Conservation (phyloP, 2,797 vertebrate species). For the Petrocephalus schoutedeni region DNA sequence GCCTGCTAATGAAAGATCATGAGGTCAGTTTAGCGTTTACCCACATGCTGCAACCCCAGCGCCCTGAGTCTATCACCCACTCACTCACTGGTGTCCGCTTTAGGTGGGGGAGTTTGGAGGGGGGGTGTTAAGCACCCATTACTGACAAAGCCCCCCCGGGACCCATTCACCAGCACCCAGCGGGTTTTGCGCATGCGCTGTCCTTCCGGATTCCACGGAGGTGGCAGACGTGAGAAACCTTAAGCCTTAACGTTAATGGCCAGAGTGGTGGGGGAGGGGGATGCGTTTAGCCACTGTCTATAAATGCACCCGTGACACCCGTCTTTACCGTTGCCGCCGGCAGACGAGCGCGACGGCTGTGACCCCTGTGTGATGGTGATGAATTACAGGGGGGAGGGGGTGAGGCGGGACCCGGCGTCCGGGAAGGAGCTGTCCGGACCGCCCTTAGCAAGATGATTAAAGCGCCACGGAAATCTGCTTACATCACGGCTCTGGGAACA, state of each 20-base stretch:
- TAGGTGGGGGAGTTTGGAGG: background rate
- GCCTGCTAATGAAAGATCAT: background rate
- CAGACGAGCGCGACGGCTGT: background rate
- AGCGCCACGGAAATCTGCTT: conserved; percentile 4
- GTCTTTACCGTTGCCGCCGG: background rate
- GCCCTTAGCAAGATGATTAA: conserved; percentile 8
- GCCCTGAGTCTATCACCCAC: background rate
- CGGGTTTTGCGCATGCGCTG: background rate
- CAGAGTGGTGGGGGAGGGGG: background rate
- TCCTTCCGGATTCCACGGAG: background rate
- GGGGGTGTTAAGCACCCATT: background rate
- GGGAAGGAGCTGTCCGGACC: background rate
- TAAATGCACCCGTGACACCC: background rate
- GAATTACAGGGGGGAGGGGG: background rate
- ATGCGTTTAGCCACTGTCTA: background rate
- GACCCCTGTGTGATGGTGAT: background rate
- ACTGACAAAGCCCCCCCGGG: background rate
- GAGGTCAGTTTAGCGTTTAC: background rate
- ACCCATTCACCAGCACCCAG: background rate
- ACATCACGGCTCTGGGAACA: background rate
- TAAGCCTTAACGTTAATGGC: background rate
- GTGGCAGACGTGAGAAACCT: background rate
- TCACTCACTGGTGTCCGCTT: background rate
- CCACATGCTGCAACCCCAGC: background rate
- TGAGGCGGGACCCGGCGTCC: too few relatives aligned